phyloP scores from a whole-genome alignment of 2,888 invertebrate genomes.

The Drosophila mettleri region DNA sequence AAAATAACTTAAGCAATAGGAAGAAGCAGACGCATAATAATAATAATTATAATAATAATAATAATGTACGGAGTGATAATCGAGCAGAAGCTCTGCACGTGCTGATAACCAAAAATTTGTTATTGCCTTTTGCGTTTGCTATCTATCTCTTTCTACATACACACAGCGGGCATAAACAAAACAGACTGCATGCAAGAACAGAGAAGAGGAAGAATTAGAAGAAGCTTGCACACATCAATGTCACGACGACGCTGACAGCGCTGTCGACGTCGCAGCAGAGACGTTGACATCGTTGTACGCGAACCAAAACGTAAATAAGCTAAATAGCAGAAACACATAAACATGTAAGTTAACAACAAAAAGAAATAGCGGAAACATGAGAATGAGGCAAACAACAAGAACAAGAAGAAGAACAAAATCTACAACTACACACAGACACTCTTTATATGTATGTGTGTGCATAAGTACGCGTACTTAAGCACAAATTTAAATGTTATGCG shows the following conservation, averaged over 20 bases:
- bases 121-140: background rate
- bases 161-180: conserved; percentile 35
- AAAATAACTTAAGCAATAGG: conserved; percentile 40
- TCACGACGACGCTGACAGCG: conserved; percentile 36
- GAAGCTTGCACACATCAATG: conserved; percentile 30
- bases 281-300: conserved; percentile 22
- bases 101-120: conserved; percentile 14
- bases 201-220: conserved; percentile 14
- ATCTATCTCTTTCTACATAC: background rate
- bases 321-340: conserved; percentile 25
- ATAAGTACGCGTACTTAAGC: conserved; percentile 5
- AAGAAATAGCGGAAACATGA: conserved; percentile 26
- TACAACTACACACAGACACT: background rate
- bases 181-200: conserved; percentile 45
- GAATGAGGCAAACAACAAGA: conserved; percentile 11
- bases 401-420: background rate
- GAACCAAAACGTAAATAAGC: conserved; percentile 34
- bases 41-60: conserved; percentile 14
- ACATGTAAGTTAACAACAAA: conserved; percentile 58
- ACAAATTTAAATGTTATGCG: conserved; percentile 36
- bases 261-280: conserved; percentile 9
- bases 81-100: conserved; percentile 26
- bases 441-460: background rate
- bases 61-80: conserved; percentile 27
- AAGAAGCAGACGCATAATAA: conserved; percentile 5